Conservation (phyloP, 2,797 vertebrate species). For the Aplochiton taeniatus region DNA sequence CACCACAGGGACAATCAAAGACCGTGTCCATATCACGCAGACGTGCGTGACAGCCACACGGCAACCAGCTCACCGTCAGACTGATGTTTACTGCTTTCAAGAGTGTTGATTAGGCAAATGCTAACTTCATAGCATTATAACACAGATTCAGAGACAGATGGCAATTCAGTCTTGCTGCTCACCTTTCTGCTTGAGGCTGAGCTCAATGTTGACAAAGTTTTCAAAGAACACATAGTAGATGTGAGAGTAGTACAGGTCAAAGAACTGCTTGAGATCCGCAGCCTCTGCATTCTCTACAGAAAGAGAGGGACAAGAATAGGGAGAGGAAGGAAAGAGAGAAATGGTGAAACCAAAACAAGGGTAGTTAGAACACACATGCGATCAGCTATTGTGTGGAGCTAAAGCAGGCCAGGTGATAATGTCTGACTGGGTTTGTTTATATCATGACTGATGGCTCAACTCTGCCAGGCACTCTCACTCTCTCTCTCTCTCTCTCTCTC, state of each 20-base stretch:
- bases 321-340: slow-evolving; percentile 2
- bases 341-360: background rate
- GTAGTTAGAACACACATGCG: background rate
- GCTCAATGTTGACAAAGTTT: slow-evolving; percentile 98
- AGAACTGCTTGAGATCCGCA: slow-evolving; percentile 96
- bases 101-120: too few species aligned
- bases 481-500: slow-evolving; percentile 1
- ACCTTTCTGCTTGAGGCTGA: slow-evolving; percentile 98
- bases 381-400: background rate
- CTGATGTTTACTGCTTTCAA: too few species aligned
- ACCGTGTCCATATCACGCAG: background rate
- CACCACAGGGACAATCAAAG: background rate
- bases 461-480: slow-evolving; percentile 9
- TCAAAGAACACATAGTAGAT: slow-evolving; percentile 99
- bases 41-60: too few species aligned
- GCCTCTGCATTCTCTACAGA: slow-evolving; percentile 90
- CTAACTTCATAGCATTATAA: too few species aligned
- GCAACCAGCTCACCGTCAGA: too few species aligned
- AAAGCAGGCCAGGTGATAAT: slow-evolving; percentile 16
- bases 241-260: slow-evolving; percentile 95
- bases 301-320: background rate
- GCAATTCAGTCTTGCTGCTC: slow-evolving; percentile 17
- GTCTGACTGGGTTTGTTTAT: slow-evolving; percentile 43
- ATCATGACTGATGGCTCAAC: slow-evolving; percentile 27
- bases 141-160: background rate